Conservation (phyloP, 2,113 vertebrate genomes). For the Mionectes macconnelli region DNA sequence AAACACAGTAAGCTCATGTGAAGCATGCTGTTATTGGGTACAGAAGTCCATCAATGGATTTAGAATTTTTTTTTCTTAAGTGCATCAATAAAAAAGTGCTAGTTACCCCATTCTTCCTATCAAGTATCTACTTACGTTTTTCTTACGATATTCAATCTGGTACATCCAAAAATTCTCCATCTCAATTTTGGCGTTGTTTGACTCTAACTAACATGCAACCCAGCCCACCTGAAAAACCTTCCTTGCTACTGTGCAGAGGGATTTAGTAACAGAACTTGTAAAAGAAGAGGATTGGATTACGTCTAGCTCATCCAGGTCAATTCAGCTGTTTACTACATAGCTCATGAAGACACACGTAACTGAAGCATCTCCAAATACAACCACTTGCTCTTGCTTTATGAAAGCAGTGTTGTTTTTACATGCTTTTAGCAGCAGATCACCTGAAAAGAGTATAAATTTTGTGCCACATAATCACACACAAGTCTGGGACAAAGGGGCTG, state of each 20-base stretch:
- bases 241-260: constrained; percentile 44
- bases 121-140: constrained; percentile 69
- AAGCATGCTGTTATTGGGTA: background rate
- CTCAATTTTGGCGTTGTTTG: background rate
- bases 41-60: background rate
- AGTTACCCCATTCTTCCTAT: background rate
- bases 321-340: background rate
- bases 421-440: background rate
- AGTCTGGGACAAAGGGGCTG: background rate
- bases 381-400: background rate
- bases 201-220: background rate
- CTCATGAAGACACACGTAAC: background rate
- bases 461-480: background rate
- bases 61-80: background rate
- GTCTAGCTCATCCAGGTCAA: background rate
- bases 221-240: background rate
- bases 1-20: background rate
- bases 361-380: background rate
- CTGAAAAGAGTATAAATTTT: background rate
- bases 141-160: constrained; percentile 77
- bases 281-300: constrained; percentile 32
- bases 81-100: background rate
- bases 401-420: background rate
- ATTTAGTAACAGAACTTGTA: constrained; percentile 67
- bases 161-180: constrained; percentile 98